Conservation (phyloP, 1,140 invertebrate species). For the Pomphorhynchus laevis region DNA sequence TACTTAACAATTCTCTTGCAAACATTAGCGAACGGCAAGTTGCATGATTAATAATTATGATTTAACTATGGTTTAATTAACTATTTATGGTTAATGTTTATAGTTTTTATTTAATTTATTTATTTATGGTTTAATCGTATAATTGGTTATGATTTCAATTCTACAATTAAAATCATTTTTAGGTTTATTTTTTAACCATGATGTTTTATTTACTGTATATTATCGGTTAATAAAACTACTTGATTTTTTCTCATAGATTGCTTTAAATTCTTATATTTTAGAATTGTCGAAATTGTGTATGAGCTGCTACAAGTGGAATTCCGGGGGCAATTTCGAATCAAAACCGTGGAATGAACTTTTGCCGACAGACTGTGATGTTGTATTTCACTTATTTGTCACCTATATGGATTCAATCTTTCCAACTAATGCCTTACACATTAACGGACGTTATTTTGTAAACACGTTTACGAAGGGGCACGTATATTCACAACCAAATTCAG, state of each 20-base stretch:
- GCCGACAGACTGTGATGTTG: constrained; percentile 37
- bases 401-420: constrained; percentile 42
- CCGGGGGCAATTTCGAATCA: constrained; percentile 31
- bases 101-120: too few species aligned
- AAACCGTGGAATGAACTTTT: constrained; percentile 39
- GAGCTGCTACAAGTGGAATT: constrained; percentile 41
- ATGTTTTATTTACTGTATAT: background rate
- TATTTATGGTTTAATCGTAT: too few species aligned
- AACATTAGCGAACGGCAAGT: too few species aligned
- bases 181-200: background rate
- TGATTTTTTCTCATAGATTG: background rate
- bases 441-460: too few species aligned
- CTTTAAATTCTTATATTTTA: constrained; percentile 12
- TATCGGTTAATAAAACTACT: constrained; percentile 3
- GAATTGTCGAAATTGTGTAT: constrained; percentile 37
- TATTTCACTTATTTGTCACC: constrained; percentile 41
- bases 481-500: too few species aligned
- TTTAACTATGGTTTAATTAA: too few species aligned
- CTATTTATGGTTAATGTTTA: too few species aligned
- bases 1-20: too few species aligned
- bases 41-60: too few species aligned
- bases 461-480: too few species aligned
- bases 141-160: too few species aligned
- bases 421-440: constrained; percentile 32
- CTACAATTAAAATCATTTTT: too few species aligned